Base-by-base conservation (phyloP, 2,113 vertebrate species). In the Pterocles burchelli region DNA sequence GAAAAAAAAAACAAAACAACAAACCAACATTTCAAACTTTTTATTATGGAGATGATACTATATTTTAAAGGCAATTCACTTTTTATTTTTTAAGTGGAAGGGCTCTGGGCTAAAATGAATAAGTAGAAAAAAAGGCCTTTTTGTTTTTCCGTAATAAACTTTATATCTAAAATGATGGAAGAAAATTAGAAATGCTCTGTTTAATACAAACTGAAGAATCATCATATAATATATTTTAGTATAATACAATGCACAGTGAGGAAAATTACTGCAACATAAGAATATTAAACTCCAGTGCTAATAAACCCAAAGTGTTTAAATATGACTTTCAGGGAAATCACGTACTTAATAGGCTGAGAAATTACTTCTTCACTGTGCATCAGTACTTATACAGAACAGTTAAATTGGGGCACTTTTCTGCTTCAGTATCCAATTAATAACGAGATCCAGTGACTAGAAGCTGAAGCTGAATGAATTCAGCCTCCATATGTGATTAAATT, bases 91-190 rank as follows among this genome's bases (percentile, higher is more conserved):
- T 25, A 49, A 11, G 9, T 25, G 28, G 25, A 55, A 75, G 18
- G 7, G 36, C 14, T 85, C 34, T 57, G 46, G 33, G 17, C 25
- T 78, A 76, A 77, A 83, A 58, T 2, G 20, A 88, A 45, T 48
- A 28, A 70, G 18, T 3, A 9, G 7, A 1, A 0, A 1, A 2
- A 25, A 36, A 3, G 29, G 8, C 0, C 6, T 46, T 82, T 80
- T 59, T 19, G 3, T 7, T 71, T 92, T 94, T 66, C 28, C 16
- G 14, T 24, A 58, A 46, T 43, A 82, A 82, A 57, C 7, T 63
- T 78, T 48, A 9, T 51, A 17, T 61, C 24, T 51, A 58, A 52
- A 66, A 34, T 4, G 7, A 52, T 45, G 34, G 48, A 59, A 86
- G 59, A 7, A 63, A 83, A 76, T 43, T 38, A 21, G 55, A 88